Evolutionary conservation across 2,888 invertebrate genomes (phyloP), one percentile per base, ranked within the genome.

Genomic region (Philonicus albiceps): DNA sequence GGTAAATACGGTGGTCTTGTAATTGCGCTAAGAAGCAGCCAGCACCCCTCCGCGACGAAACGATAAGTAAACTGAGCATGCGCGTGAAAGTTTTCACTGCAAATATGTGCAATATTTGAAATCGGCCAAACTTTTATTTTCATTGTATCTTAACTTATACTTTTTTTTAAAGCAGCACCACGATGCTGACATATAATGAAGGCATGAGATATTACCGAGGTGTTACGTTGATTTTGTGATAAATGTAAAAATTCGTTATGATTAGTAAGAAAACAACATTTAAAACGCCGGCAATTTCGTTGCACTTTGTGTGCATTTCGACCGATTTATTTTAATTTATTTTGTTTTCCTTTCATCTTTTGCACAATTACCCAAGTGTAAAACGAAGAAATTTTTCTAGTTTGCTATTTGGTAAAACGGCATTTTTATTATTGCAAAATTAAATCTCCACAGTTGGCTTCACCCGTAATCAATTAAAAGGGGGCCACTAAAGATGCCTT

Each of bases 1-100:
- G 37, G 37, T 37, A 37, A 37, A 37, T 37, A 11, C 34, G 64
- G 34, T 64, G 11, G 55, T 53, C 43, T 80, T 64, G 72, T 73
- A 85, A 73, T 72, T 27, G 40, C 34, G 72, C 6, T 72, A 75
- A 76, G 55, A 76, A 74, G 55, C 84, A 43, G 13, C 76, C 40
- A 40, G 76, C n/a, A 34, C 40, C 13, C 76, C 76, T 27, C 64
- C 64, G 64, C 64, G 64, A n/a, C 78, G 5, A 8, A 78, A 64
- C 22, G 49, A 78, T 78, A 73, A 73, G 72, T 22, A 40, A 86
- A 83, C 30, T 83, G 75, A 53, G 64, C 73, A 84, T 86, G 64
- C 86, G 86, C 84, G 87, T 84, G 87, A 87, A 87, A 87, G 87
- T 87, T 87, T 87, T 87, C 87, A 86, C 87, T 87, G 80, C 53